Evolutionary conservation across 2,888 invertebrate genomes (phyloP).

Genomic region (Drymonia ruficornis): DNA sequence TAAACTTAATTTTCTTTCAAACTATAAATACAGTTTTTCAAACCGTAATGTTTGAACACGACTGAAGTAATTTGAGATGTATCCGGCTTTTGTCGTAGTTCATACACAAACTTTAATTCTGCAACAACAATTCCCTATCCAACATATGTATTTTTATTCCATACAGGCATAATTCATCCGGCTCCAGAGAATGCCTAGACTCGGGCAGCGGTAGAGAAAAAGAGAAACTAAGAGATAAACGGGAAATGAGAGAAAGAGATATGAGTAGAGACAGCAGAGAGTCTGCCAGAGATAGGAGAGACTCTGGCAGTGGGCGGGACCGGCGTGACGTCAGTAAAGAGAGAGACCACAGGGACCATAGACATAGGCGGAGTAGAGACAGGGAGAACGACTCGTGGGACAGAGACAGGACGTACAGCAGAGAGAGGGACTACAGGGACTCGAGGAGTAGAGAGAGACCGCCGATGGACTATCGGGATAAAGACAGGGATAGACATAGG

Average conservation of each 20-base stretch:
- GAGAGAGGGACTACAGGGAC: conserved; percentile 71
- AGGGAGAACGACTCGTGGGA: conserved; percentile 72
- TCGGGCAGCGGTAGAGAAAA: conserved; percentile 81
- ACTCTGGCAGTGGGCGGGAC: conserved; percentile 77
- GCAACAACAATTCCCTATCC: too few species aligned
- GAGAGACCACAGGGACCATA: conserved; percentile 61
- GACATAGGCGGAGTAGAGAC: conserved; percentile 63
- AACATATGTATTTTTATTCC: background rate
- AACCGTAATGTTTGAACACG: too few species aligned
- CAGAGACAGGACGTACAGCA: conserved; percentile 76
- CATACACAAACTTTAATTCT: too few species aligned
- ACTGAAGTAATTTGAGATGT: too few species aligned
- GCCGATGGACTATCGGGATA: conserved; percentile 78
- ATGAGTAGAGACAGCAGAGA: conserved; percentile 75
- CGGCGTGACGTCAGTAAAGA: conserved; percentile 70
- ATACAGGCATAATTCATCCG: conserved; percentile 77
- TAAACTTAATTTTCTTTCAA: too few species aligned
- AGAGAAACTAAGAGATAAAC: conserved; percentile 71
- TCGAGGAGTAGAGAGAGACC: conserved; percentile 77
- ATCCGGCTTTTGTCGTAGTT: too few species aligned
- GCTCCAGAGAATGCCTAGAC: conserved; percentile 77
- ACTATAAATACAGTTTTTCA: too few species aligned
- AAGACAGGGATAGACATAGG: conserved; percentile 81
- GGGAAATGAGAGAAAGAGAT: conserved; percentile 70
- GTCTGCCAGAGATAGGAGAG: conserved; percentile 58